Conservation (phyloP, 2,113 vertebrate genomes). For the Sceloporus undulatus region DNA sequence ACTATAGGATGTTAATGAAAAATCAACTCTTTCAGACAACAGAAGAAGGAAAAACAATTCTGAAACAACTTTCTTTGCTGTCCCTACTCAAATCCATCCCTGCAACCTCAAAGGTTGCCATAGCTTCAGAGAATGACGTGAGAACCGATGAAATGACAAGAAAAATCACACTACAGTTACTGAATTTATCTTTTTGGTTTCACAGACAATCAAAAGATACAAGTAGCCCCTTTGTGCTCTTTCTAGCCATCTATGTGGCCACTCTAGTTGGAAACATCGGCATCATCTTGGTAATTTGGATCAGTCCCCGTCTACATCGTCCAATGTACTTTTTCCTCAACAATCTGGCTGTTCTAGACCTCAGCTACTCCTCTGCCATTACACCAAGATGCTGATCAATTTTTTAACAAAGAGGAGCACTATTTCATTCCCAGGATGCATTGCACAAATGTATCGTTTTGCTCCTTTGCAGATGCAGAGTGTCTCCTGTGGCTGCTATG, state of each 20-base stretch:
- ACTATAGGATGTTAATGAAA: neutral
- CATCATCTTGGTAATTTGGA: constrained; percentile 47
- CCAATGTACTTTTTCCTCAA: constrained; percentile 69
- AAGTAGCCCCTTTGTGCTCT: constrained; percentile 49
- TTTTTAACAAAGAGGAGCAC: constrained; percentile 50
- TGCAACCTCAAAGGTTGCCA: neutral
- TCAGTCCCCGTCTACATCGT: constrained; percentile 43
- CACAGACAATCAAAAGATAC: constrained; percentile 30
- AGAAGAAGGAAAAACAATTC: neutral
- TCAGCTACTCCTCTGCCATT: constrained; percentile 63
- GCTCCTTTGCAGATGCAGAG: constrained; percentile 58
- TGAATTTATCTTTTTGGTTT: constrained; percentile 65
- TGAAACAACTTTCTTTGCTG: neutral
- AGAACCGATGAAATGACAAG: constrained; percentile 29
- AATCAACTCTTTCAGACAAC: constrained; percentile 1
- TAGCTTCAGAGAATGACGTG: neutral
- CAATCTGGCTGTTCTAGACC: constrained; percentile 66
- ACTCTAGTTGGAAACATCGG: constrained; percentile 58
- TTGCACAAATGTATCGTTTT: constrained; percentile 62
- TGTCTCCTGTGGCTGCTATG: constrained; percentile 65
- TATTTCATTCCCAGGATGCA: constrained; percentile 56
- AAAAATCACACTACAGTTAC: constrained; percentile 42
- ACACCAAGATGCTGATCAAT: constrained; percentile 61
- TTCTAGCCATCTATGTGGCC: constrained; percentile 43
- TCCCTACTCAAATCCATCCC: neutral